These are phyloP conservation scores for Amiota minor DNA, from an alignment of 2,888 invertebrate genomes.

Conservation along the genomic window DNA sequence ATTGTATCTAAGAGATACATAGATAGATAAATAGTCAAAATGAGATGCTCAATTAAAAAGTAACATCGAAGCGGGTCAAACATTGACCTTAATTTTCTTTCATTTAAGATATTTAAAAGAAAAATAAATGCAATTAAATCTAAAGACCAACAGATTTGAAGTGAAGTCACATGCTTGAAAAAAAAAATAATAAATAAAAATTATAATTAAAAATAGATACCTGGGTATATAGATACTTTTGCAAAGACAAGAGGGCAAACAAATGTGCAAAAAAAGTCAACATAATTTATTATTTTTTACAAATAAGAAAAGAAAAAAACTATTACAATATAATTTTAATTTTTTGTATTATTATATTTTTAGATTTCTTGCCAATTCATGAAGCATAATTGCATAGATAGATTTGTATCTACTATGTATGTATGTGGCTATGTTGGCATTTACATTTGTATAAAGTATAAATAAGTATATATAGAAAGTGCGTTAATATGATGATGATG, in stretches of 20 bases:
- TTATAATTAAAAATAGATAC: no score
- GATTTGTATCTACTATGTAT: neutral
- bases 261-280: neutral
- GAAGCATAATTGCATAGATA: constrained; percentile 58
- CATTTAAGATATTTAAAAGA: no score
- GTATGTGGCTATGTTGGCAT: constrained; percentile 35
- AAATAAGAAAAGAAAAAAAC: neutral
- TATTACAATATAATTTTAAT: neutral
- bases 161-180: neutral
- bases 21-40: neutral
- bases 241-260: neutral
- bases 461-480: neutral
- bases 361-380: constrained; percentile 63
- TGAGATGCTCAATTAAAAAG: constrained; percentile 21
- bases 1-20: no score
- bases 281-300: constrained; percentile 35
- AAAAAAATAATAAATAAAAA: neutral
- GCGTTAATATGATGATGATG: neutral
- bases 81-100: constrained; percentile 59
- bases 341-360: constrained; percentile 36
- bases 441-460: neutral
- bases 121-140: no score
- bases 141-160: no score
- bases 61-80: constrained; percentile 52
- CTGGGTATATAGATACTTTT: neutral